phyloP scores from a whole-genome alignment of 2,113 vertebrate species.

The Nesospiza acunhae region DNA sequence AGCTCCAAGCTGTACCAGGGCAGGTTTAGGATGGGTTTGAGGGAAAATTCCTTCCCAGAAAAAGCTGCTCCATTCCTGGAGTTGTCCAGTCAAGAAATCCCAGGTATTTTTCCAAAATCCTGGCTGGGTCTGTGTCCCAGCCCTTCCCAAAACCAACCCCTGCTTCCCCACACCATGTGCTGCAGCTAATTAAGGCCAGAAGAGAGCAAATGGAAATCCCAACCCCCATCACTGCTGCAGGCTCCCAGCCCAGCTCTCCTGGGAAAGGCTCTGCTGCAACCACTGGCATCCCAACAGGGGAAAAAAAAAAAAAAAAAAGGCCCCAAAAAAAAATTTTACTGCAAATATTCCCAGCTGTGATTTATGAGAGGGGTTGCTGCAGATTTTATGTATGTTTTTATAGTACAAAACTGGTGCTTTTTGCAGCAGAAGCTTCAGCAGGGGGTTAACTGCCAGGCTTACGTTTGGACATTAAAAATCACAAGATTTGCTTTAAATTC shows the following conservation, averaged over 20 bases:
- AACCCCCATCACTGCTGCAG: neutral
- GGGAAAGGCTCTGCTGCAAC: neutral
- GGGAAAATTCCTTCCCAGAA: neutral
- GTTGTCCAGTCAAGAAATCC: neutral
- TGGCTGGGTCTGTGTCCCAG: neutral
- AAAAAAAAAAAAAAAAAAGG: no score
- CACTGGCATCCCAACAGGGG: neutral
- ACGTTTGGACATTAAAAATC: neutral
- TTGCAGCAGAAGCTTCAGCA: neutral
- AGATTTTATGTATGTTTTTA: fast-evolving
- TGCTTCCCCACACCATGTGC: fast-evolving
- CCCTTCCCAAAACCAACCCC: neutral
- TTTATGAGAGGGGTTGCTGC: neutral
- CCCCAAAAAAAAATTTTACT: neutral
- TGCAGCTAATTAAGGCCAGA: neutral
- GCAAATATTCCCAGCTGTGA: neutral
- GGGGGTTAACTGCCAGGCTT: neutral
- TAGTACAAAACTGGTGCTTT: neutral
- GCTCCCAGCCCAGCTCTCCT: neutral
- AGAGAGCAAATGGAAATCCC: neutral
- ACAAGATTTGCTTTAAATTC: neutral
- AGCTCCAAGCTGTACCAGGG: neutral
- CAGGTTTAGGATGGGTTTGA: neutral
- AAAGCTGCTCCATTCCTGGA: neutral
- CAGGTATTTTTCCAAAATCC: neutral